Conservation (phyloP, 2,113 vertebrate genomes). For the Ariopsis seemanni region DNA sequence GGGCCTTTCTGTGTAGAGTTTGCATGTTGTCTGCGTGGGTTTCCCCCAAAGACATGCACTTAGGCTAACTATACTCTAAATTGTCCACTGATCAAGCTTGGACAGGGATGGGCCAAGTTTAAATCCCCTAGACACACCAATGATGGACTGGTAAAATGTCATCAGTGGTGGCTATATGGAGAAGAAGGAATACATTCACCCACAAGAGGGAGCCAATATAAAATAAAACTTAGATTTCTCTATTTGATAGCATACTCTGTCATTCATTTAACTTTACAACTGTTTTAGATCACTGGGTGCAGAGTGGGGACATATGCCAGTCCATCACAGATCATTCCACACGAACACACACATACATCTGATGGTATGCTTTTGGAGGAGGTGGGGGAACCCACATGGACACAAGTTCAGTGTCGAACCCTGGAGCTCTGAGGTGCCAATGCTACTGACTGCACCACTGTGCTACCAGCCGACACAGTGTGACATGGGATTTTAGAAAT, state of each 20-base stretch:
- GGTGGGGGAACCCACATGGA: neutral
- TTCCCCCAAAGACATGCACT: no score
- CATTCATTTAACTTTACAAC: neutral
- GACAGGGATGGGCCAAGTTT: no score
- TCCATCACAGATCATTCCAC: neutral
- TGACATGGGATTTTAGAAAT: neutral
- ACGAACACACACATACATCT: neutral
- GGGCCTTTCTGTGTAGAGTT: no score
- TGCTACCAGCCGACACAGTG: neutral
- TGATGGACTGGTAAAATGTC: no score
- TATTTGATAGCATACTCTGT: neutral
- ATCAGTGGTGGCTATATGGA: no score
- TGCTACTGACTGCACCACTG: neutral
- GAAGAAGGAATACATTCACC: neutral
- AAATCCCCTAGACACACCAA: no score
- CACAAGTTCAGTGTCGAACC: neutral
- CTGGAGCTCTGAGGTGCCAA: neutral
- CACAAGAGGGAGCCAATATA: conserved; percentile 27
- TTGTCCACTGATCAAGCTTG: no score
- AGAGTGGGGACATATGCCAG: neutral
- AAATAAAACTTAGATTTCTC: neutral
- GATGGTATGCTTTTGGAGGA: neutral
- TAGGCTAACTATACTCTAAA: no score
- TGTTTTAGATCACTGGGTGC: neutral
- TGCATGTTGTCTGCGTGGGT: no score